phyloP scores from a whole-genome alignment of 2,113 vertebrate species.

The Leptobrachium ailaonicum region DNA sequence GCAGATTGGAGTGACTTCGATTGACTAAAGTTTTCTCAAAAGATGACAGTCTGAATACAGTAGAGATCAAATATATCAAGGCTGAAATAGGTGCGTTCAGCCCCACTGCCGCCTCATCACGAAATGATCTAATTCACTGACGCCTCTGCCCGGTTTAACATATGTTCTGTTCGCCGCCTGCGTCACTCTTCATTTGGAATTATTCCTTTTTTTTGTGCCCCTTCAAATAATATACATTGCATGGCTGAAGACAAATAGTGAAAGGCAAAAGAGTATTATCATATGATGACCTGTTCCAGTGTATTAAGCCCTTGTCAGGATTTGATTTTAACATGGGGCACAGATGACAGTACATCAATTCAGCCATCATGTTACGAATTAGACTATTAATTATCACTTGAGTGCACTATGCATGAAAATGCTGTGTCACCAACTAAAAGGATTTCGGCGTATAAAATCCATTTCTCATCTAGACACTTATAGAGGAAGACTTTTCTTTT shows the following conservation, averaged over 20 bases:
- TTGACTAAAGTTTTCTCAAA: conserved; percentile 82
- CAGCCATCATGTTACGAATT: conserved; percentile 78
- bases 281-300: conserved; percentile 85
- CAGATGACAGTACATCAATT: conserved; percentile 83
- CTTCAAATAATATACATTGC: conserved; percentile 80
- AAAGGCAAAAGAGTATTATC: conserved; percentile 76
- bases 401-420: conserved; percentile 73
- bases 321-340: conserved; percentile 76
- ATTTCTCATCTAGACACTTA: conserved; percentile 78
- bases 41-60: conserved; percentile 90
- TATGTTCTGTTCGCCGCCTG: conserved; percentile 92
- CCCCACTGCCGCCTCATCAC: conserved; percentile 88
- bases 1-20: conserved; percentile 92
- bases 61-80: conserved; percentile 91
- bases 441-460: conserved; percentile 76
- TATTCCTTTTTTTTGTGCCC: conserved; percentile 74
- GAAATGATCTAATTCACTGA: conserved; percentile 83
- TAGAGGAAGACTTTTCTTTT: conserved; percentile 71
- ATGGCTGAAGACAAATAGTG: conserved; percentile 84
- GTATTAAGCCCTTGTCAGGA: conserved; percentile 83
- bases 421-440: conserved; percentile 75
- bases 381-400: conserved; percentile 79
- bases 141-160: conserved; percentile 81
- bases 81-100: conserved; percentile 93
- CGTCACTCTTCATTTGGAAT: conserved; percentile 95